phyloP scores from a whole-genome alignment of 92 coral and sea anemone species.

The Actinernus sp. region DNA sequence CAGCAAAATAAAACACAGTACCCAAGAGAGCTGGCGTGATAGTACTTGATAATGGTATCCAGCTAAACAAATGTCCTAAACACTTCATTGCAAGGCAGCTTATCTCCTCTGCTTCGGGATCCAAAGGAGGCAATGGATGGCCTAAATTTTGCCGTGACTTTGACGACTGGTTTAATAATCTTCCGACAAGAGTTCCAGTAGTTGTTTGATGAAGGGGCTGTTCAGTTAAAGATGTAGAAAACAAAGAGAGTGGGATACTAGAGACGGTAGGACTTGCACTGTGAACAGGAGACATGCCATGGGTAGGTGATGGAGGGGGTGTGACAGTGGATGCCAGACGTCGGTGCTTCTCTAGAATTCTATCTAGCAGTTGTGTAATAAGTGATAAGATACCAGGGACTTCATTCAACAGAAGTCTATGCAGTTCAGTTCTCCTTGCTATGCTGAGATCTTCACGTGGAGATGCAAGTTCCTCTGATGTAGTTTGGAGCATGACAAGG shows the following conservation, averaged over 20 bases:
- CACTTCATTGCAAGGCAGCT: slow-evolving; percentile 86
- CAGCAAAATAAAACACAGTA: slow-evolving; percentile 97
- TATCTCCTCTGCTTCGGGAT: slow-evolving; percentile 94
- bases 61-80: slow-evolving; percentile 90
- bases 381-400: slow-evolving; percentile 85
- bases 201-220: slow-evolving; percentile 66
- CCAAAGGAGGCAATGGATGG: slow-evolving; percentile 92
- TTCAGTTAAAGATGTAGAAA: slow-evolving; percentile 61
- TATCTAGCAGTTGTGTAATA: slow-evolving; percentile 82
- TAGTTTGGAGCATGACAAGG: slow-evolving; percentile 88
- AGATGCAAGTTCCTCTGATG: slow-evolving; percentile 97
- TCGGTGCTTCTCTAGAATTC: slow-evolving; percentile 89
- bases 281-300: slow-evolving; percentile 84
- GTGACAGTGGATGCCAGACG: slow-evolving; percentile 92
- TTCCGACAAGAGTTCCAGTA: slow-evolving; percentile 72
- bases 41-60: slow-evolving; percentile 96
- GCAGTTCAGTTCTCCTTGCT: slow-evolving; percentile 91
- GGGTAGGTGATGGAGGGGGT: slow-evolving; percentile 99
- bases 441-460: slow-evolving; percentile 96
- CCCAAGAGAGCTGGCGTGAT: slow-evolving; percentile 90
- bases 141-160: slow-evolving; percentile 83
- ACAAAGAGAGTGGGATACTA: slow-evolving; percentile 56
- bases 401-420: slow-evolving; percentile 83
- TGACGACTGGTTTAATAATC: slow-evolving; percentile 79
- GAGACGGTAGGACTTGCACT: slow-evolving; percentile 83